phyloP scores from a whole-genome alignment of 2,797 vertebrate species.

The Typhlichthys subterraneus region DNA sequence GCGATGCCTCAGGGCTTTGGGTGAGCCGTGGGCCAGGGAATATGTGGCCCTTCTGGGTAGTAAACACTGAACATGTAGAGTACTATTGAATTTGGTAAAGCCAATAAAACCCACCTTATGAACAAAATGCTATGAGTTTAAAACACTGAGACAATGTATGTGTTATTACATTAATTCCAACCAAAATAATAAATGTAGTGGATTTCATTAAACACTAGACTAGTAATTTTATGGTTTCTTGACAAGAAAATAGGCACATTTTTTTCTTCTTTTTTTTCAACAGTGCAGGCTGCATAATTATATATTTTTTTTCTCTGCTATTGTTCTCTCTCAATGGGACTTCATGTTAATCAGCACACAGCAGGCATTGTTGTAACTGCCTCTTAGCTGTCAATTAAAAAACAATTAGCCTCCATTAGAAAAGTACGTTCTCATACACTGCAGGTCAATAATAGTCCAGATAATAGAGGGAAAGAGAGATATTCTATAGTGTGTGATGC shows the following conservation, averaged over 20 bases:
- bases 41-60: not conserved
- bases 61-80: too few species aligned
- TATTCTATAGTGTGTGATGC: not conserved
- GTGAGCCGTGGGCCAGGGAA: not conserved
- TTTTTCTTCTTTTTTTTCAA: not conserved
- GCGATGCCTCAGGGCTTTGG: not conserved
- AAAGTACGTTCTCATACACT: slow-evolving; percentile 1
- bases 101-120: not conserved
- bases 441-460: slow-evolving; percentile 6
- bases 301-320: not conserved
- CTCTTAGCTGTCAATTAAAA: slow-evolving; percentile 16
- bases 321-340: not conserved
- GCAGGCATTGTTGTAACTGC: slow-evolving; percentile 5
- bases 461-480: slow-evolving; percentile 2
- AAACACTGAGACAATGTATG: not conserved
- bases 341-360: not conserved
- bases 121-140: not conserved
- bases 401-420: slow-evolving; percentile 20
- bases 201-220: not conserved
- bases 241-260: not conserved
- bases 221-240: slow-evolving; percentile 5
- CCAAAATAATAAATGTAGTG: not conserved
- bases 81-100: slow-evolving; percentile 5
- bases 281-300: not conserved
- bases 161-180: not conserved